Evolutionary conservation across 2,113 vertebrate species (phyloP), one percentile per base, ranked within the genome.

Genomic region (Pseudorasbora parva): DNA sequence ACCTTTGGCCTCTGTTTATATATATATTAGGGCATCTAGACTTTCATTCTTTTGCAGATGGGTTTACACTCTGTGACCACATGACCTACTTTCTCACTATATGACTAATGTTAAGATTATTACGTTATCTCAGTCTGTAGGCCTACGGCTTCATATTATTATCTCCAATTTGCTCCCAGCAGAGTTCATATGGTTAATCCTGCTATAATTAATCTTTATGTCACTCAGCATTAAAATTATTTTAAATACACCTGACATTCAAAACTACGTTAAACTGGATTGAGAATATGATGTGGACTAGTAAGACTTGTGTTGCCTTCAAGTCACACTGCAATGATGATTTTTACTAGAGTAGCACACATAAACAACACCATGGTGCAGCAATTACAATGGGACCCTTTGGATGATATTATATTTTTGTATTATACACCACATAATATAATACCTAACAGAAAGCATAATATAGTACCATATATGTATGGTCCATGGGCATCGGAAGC

Each of bases 101-200:
- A 62, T 57, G 56, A 10, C 33, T 82, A 69, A 86, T 78, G 88
- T 88, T 83, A 90, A 85, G 86, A 87, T 90, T 86, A 84, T 86
- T 78, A 86, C 83, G 86, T 88, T 86, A 91, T 90, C 90, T 87
- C 81, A 83, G 86, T 87, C 85, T 81, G 83, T 87, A 85, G 78
- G 25, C 72, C 25, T 66, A 49, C 25, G 1, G 59, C 23, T 86
- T 88, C 83, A 81, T 81, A 75, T 83, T 86, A 43, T 91, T 84
- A 89, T 90, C 87, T 89, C 82, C 88, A 84, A 78, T 89, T 84
- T 87, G 81, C 87, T 83, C 25, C 56, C n/a, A 81, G 81, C 86
- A 88, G 59, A 30, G 83, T 90, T 88, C 83, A 62, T 9, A 66
- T 69, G 79, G 87, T 85, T 89, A 89, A 92, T 90, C 86, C 87